A percentile compares a stretch with the other conserved stretches of the same genome.
These are phyloP conservation scores for Austrolebias charrua DNA, from an alignment of 2,797 vertebrate genomes.

Conservation along the genomic window DNA sequence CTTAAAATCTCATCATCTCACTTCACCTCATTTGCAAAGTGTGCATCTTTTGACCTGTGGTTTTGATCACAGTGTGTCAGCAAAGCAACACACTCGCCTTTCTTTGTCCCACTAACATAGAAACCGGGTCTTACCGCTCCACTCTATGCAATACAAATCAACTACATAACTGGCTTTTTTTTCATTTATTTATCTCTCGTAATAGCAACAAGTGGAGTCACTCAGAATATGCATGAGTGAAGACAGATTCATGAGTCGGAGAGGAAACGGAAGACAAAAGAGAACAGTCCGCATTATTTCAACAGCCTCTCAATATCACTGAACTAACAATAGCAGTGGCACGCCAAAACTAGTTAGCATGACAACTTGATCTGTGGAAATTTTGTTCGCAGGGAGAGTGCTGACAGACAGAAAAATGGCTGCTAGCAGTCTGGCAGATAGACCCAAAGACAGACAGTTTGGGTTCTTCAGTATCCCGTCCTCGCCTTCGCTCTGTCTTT, in stretches of 20 bases:
- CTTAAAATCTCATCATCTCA: constrained; percentile 21
- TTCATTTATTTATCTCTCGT: constrained; percentile 24
- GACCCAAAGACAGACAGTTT: constrained; percentile 44
- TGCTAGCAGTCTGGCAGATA: constrained; percentile 56
- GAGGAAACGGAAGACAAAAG: constrained; percentile 34
- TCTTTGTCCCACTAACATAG: neutral
- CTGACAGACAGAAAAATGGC: constrained; percentile 59
- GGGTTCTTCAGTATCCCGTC: constrained; percentile 36
- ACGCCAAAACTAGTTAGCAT: constrained; percentile 41
- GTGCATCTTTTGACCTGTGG: constrained; percentile 61
- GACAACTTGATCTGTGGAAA: constrained; percentile 54
- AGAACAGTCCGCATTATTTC: constrained; percentile 25
- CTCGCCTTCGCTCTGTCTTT: constrained; percentile 22
- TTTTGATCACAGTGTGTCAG: constrained; percentile 44
- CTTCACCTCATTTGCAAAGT: constrained; percentile 65
- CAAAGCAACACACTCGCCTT: constrained; percentile 12
- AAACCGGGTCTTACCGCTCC: constrained; percentile 22
- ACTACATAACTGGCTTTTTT: constrained; percentile 12
- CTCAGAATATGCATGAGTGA: constrained; percentile 33
- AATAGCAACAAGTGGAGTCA: constrained; percentile 30
- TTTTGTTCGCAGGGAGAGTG: constrained; percentile 46
- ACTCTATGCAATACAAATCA: constrained; percentile 11
- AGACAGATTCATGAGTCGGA: constrained; percentile 48
- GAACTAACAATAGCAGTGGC: constrained; percentile 47
- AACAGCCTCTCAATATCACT: constrained; percentile 30